Conservation (phyloP, 2,113 vertebrate genomes). For the Hystrix cristata region DNA sequence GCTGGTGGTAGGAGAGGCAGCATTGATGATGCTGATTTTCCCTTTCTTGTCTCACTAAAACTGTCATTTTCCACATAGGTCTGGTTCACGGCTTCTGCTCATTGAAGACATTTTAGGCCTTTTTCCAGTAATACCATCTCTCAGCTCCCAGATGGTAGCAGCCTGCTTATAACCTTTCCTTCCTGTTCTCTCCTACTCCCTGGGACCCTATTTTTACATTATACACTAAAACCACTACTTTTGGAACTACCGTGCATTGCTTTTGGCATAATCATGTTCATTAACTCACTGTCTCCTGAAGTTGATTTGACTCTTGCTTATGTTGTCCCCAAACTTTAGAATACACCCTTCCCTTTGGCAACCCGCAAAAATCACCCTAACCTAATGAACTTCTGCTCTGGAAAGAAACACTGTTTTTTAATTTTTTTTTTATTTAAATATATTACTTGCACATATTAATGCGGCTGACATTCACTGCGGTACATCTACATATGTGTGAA, state of each 20-base stretch:
- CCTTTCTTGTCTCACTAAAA: not conserved
- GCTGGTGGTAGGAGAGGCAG: not conserved
- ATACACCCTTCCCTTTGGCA: not conserved
- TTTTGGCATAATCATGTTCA: not conserved
- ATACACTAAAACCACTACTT: not conserved
- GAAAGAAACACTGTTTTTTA: not conserved
- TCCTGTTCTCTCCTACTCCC: not conserved
- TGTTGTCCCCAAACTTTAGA: not conserved
- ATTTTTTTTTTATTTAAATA: not conserved
- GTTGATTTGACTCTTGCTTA: not conserved
- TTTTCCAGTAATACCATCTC: not conserved
- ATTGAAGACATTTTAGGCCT: rapidly evolving
- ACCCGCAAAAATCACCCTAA: not conserved
- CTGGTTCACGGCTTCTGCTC: rapidly evolving
- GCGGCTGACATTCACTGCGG: not conserved
- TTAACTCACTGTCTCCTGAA: not conserved
- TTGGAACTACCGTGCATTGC: not conserved
- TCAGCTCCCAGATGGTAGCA: no score
- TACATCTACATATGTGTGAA: not conserved
- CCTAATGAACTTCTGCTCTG: not conserved
- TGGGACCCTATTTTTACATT: not conserved
- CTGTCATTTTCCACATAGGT: rapidly evolving
- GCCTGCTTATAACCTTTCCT: no score
- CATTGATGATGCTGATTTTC: no score
- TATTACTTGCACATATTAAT: not conserved